Conservation (phyloP, 2,888 invertebrate genomes). For the Pollenia amentaria region DNA sequence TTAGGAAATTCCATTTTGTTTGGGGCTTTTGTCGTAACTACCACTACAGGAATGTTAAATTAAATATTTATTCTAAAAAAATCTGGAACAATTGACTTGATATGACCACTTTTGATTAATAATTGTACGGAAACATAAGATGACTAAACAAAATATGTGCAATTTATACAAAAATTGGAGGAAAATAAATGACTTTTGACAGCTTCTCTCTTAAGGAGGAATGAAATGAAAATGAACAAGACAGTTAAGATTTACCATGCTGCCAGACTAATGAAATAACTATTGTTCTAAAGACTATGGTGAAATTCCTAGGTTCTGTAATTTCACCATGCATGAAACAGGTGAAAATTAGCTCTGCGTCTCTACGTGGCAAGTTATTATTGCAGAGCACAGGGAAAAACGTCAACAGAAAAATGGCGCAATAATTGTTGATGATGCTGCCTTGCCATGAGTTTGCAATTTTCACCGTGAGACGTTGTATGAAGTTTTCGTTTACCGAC, state of each 20-base stretch:
- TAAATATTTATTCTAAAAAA: conserved; percentile 24
- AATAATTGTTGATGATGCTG: too few relatives aligned
- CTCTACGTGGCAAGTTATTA: too few relatives aligned
- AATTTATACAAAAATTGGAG: conserved; percentile 45
- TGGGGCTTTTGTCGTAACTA: background rate
- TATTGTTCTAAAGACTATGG: background rate
- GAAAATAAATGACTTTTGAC: conserved; percentile 31
- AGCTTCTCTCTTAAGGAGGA: conserved; percentile 17
- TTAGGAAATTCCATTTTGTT: conserved; percentile 94
- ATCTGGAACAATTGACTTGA: conserved; percentile 17
- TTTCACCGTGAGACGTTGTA: too few relatives aligned
- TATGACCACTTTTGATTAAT: conserved; percentile 25
- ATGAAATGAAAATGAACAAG: background rate
- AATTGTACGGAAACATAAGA: conserved; percentile 52
- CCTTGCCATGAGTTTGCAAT: too few relatives aligned
- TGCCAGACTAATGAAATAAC: background rate
- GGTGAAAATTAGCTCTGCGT: too few relatives aligned
- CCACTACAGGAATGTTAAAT: conserved; percentile 20
- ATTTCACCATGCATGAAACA: too few relatives aligned
- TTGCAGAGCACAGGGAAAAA: too few relatives aligned
- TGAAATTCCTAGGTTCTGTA: too few relatives aligned
- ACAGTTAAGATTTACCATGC: background rate
- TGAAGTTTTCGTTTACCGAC: too few relatives aligned
- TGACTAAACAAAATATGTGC: conserved; percentile 65
- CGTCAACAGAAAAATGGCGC: too few relatives aligned